phyloP scores from a whole-genome alignment of 1,140 invertebrate species.

The Drosophila pruinosa region DNA sequence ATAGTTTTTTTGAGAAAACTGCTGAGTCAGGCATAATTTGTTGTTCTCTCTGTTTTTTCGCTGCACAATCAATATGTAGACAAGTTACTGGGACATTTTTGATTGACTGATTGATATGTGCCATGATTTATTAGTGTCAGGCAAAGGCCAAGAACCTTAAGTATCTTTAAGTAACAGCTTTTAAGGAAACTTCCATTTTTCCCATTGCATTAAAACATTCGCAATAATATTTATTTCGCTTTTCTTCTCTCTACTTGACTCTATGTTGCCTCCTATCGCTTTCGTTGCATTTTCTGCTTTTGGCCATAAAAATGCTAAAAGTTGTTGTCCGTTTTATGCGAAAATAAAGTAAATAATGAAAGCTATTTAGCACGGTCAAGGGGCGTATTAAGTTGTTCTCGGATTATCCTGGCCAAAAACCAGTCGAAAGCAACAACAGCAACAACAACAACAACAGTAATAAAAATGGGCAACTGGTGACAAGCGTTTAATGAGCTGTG shows the following conservation, averaged over 20 bases:
- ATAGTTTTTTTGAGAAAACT: slow-evolving; percentile 36
- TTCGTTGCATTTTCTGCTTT: slow-evolving; percentile 5
- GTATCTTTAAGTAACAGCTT: slow-evolving; percentile 13
- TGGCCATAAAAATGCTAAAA: slow-evolving; percentile 34
- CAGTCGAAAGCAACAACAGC: slow-evolving; percentile 26
- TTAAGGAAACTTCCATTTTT: slow-evolving; percentile 1
- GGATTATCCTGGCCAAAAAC: slow-evolving; percentile 54
- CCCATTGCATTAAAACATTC: background rate
- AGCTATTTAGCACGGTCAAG: slow-evolving; percentile 72
- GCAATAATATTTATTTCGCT: slow-evolving; percentile 31
- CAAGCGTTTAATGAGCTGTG: slow-evolving; percentile 74
- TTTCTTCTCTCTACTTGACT: slow-evolving; percentile 18
- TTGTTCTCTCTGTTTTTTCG: slow-evolving; percentile 36
- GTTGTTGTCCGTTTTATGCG: slow-evolving; percentile 54
- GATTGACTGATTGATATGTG: slow-evolving; percentile 80
- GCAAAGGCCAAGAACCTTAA: slow-evolving; percentile 2
- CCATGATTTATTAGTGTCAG: slow-evolving; percentile 66
- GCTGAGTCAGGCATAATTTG: slow-evolving; percentile 61
- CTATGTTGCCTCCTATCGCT: background rate
- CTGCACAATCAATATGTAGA: slow-evolving; percentile 69
- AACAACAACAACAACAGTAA: slow-evolving; percentile 25
- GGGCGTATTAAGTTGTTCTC: slow-evolving; percentile 67
- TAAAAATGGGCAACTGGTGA: slow-evolving; percentile 40
- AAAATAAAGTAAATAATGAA: slow-evolving; percentile 75
- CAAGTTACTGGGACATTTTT: slow-evolving; percentile 57